Percentiles rank a stretch among this genome's conserved stretches.
These are phyloP conservation scores for Heterodera carotae DNA, from an alignment of 1,140 invertebrate genomes.

Conservation along the genomic window DNA sequence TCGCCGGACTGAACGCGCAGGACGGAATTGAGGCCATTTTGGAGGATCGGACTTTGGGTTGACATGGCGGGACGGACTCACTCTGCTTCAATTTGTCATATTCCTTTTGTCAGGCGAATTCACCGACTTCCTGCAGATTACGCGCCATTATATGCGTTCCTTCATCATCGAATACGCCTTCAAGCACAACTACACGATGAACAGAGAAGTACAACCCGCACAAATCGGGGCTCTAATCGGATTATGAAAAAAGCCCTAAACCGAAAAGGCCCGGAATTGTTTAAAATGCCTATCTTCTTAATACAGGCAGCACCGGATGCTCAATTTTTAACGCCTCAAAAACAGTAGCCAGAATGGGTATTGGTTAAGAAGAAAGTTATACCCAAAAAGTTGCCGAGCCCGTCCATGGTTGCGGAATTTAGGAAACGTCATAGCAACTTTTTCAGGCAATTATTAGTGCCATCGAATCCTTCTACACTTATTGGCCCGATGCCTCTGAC, in stretches of 20 bases:
- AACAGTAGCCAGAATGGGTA: too few relatives aligned
- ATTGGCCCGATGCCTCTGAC: conserved; percentile 61
- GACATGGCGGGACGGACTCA: neutral
- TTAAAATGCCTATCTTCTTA: conserved; percentile 6
- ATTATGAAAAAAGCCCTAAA: too few relatives aligned
- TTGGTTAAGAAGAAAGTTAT: too few relatives aligned
- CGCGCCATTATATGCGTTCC: conserved; percentile 51
- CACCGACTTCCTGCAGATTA: conserved; percentile 59
- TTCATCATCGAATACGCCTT: conserved; percentile 61
- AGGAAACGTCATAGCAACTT: too few relatives aligned
- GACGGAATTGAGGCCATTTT: conserved; percentile 62
- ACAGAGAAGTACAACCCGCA: conserved; percentile 50
- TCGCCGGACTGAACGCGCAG: conserved; percentile 59
- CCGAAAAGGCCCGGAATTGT: too few relatives aligned
- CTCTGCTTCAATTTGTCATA: too few relatives aligned
- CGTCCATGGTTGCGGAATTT: too few relatives aligned
- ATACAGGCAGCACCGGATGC: too few relatives aligned
- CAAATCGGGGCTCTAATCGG: too few relatives aligned
- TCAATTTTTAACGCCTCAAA: too few relatives aligned
- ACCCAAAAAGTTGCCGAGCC: too few relatives aligned
- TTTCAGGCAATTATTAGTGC: conserved; percentile 59
- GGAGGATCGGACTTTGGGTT: conserved; percentile 56
- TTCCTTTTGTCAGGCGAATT: conserved; percentile 53
- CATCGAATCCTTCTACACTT: conserved; percentile 61
- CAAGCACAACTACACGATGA: conserved; percentile 65